Evolutionary conservation across 2,888 invertebrate genomes (phyloP).

Genomic region (Lypha dubia): DNA sequence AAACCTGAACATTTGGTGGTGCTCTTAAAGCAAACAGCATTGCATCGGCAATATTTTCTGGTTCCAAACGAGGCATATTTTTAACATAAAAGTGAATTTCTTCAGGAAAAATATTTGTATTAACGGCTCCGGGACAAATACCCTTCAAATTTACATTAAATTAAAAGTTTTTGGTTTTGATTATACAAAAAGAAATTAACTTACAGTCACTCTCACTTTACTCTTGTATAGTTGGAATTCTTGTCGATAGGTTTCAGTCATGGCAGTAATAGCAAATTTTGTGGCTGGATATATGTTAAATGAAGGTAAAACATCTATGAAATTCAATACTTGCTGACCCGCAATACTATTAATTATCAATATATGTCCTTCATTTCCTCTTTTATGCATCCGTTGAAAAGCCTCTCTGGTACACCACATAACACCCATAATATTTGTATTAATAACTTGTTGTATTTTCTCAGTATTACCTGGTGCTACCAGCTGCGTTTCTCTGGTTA

Average conservation of each 20-base stretch:
- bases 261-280: conserved; percentile 82
- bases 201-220: conserved; percentile 80
- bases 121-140: conserved; percentile 81
- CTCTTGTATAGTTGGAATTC: conserved; percentile 81
- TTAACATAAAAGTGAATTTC: conserved; percentile 81
- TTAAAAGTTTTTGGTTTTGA: neutral
- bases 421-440: conserved; percentile 84
- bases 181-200: conserved; percentile 32
- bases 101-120: conserved; percentile 81
- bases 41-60: conserved; percentile 81
- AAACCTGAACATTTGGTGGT: conserved; percentile 81
- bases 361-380: conserved; percentile 84
- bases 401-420: conserved; percentile 84
- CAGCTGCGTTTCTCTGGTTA: conserved; percentile 79
- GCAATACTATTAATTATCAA: conserved; percentile 84
- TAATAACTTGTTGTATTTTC: conserved; percentile 82
- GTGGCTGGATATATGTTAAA: conserved; percentile 83
- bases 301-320: conserved; percentile 80
- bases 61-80: conserved; percentile 79
- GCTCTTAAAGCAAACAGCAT: conserved; percentile 80
- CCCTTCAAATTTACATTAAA: conserved; percentile 74
- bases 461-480: conserved; percentile 79
- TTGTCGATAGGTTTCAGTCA: conserved; percentile 82
- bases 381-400: conserved; percentile 84
- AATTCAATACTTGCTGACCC: conserved; percentile 81